These are phyloP conservation scores for Oxyruncus cristatus DNA, from an alignment of 2,113 vertebrate species.

Conservation along the genomic window DNA sequence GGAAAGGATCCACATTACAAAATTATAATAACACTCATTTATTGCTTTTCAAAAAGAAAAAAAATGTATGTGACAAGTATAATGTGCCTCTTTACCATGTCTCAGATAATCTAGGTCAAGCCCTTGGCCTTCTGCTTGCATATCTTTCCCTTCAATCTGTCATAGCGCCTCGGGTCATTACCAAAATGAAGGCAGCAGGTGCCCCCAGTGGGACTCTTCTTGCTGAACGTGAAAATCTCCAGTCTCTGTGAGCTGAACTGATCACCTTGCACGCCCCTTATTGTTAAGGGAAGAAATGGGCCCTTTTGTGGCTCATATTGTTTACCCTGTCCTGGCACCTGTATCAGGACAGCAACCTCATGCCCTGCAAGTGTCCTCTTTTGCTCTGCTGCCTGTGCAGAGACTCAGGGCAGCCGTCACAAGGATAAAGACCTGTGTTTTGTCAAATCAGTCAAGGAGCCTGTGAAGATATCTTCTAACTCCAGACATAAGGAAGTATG, in stretches of 20 bases:
- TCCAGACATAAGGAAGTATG: neutral
- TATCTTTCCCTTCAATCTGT: neutral
- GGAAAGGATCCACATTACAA: neutral
- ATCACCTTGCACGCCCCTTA: accelerated
- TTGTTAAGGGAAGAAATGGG: neutral
- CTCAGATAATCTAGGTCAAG: neutral
- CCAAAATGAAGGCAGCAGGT: neutral
- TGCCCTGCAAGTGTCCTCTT: neutral
- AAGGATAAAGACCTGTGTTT: neutral
- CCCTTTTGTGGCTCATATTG: neutral
- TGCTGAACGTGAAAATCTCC: neutral
- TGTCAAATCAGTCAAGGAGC: neutral
- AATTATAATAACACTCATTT: neutral
- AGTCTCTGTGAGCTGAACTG: accelerated
- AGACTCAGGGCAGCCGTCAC: neutral
- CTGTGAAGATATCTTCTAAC: neutral
- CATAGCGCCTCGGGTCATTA: neutral
- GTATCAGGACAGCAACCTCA: accelerated
- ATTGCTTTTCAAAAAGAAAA: neutral
- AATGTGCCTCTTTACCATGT: neutral
- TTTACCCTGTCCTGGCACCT: neutral
- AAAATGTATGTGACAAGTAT: neutral
- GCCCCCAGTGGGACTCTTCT: neutral
- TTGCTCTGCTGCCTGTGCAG: neutral
- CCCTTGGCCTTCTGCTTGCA: neutral